phyloP scores from a whole-genome alignment of 2,113 vertebrate species.

The Serilophus lunatus region DNA sequence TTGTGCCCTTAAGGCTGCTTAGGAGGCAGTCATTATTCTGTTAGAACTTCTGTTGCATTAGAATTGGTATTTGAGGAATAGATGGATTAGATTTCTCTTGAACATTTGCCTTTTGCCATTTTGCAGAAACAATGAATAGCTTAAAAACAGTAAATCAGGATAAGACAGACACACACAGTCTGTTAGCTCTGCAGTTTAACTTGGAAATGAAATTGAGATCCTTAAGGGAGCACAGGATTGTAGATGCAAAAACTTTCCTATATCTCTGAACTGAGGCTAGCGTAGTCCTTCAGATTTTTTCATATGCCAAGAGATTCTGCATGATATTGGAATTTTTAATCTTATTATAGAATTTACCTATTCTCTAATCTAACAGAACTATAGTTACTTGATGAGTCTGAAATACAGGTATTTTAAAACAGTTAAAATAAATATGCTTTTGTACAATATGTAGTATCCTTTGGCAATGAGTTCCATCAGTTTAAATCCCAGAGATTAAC shows the following conservation, averaged over 20 bases:
- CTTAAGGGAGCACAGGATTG: not conserved
- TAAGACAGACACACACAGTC: not conserved
- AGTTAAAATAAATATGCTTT: not conserved
- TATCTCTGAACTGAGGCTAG: not conserved
- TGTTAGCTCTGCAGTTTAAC: not conserved
- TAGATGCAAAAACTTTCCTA: not conserved
- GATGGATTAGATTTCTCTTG: not conserved
- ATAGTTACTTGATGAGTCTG: not conserved
- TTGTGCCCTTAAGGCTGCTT: not conserved
- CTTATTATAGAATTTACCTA: not conserved
- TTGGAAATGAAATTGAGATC: not conserved
- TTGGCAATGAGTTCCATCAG: not conserved
- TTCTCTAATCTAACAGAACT: not conserved
- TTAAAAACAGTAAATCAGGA: not conserved
- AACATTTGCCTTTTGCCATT: not conserved
- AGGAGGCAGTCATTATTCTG: not conserved
- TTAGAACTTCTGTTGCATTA: not conserved
- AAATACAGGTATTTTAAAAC: not conserved
- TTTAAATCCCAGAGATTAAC: not conserved
- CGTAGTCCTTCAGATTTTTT: not conserved
- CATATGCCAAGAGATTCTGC: not conserved
- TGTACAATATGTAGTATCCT: not conserved
- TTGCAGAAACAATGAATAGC: not conserved
- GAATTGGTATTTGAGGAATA: not conserved
- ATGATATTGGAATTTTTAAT: not conserved